Evolutionary conservation across 2,888 invertebrate genomes (phyloP), one percentile per base, ranked within the genome.

Genomic region (Gortyna flavago): DNA sequence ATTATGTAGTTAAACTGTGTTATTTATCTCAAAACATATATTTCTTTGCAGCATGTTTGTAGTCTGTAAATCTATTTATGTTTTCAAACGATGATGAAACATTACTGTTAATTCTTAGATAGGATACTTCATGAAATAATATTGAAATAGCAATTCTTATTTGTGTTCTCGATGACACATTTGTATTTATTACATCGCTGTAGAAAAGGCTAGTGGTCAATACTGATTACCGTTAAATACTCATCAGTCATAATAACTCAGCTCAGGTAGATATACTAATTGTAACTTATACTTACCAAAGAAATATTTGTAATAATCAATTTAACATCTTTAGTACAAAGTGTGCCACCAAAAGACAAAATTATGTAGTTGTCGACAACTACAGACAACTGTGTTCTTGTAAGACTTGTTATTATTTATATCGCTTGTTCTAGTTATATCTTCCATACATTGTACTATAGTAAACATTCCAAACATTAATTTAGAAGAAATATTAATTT

Each of bases 231-330:
- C 9, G 29, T 80, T 70, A 65, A 78, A 86, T 84, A 81, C 84
- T 88, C 77, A 77, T 84, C 69, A 77, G 35, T 72, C 72, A 79
- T 83, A 73, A 79, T 83, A 73, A 75, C 44, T 67, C 72, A 75
- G 68, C 78, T 86, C 81, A 75, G 74, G 65, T 84, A 86, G 76
- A 65, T 64, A 72, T 66, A 80, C 29, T 78, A 71, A 72, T 75
- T 79, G 79, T 81, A 86, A 82, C 29, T 38, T 83, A 81, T 78
- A 87, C n/a, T n/a, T n/a, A n/a, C 88, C 87, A 87, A 87, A 87
- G 88, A 87, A 64, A 85, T 82, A 51, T 78, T 78, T 76, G 71
- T 77, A 72, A 72, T 74, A 73, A 57, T 62, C 59, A 79, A 61
- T 81, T 72, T 68, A 72, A 75, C 69, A 80, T 75, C 32, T 75